phyloP scores from a whole-genome alignment of 2,113 vertebrate genomes.

The Junco hyemalis region DNA sequence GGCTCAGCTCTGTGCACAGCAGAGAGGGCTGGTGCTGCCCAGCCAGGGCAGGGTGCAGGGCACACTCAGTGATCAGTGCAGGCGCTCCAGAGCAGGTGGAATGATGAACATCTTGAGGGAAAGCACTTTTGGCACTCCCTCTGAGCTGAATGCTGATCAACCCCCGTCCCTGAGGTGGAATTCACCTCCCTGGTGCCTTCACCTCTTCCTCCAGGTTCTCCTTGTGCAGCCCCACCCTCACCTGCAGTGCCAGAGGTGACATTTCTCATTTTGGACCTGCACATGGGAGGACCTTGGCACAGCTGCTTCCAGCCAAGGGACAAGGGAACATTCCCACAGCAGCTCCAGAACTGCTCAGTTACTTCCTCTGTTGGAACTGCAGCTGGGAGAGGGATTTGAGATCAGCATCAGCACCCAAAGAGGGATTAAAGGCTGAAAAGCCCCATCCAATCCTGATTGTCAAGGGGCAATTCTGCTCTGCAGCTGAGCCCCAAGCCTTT shows the following conservation, averaged over 20 bases:
- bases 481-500: neutral
- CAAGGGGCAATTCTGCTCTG: neutral
- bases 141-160: fast-evolving
- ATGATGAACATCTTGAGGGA: neutral
- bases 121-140: neutral
- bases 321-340: neutral
- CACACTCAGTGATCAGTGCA: neutral
- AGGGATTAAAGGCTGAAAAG: neutral
- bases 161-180: neutral
- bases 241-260: neutral
- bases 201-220: neutral
- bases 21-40: neutral
- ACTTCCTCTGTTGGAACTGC: neutral
- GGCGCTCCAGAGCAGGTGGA: neutral
- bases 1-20: neutral
- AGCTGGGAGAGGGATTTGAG: neutral
- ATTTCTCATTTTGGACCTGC: neutral
- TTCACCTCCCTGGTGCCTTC: neutral
- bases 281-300: fast-evolving
- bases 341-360: neutral
- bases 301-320: neutral
- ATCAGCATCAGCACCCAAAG: neutral
- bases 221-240: neutral
- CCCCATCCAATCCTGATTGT: fast-evolving
- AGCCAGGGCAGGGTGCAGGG: neutral